phyloP scores from a whole-genome alignment of 2,797 vertebrate species.

The Phoeniculus purpureus region DNA sequence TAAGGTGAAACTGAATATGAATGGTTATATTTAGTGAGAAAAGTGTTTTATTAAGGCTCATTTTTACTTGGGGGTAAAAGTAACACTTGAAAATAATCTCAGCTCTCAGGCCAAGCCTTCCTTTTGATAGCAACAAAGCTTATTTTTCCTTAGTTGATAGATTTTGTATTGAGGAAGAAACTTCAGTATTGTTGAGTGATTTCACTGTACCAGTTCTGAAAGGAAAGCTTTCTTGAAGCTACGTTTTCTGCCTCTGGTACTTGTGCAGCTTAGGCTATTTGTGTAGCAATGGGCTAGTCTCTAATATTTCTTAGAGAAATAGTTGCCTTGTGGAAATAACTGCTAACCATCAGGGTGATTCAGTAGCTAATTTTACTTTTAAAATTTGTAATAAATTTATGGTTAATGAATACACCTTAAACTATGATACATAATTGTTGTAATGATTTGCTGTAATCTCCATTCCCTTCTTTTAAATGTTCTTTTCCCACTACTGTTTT shows the following conservation, averaged over 20 bases:
- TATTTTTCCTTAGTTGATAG: background rate
- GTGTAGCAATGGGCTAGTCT: background rate
- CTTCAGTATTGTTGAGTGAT: background rate
- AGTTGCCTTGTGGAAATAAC: background rate
- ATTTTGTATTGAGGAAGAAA: background rate
- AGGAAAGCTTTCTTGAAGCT: background rate
- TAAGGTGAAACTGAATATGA: slow-evolving; percentile 14
- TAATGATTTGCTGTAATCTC: background rate
- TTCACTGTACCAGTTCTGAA: background rate
- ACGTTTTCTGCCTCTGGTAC: background rate
- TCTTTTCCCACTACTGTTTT: background rate
- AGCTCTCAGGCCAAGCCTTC: background rate
- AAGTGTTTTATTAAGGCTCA: background rate
- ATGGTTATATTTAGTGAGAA: background rate
- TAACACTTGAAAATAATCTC: slow-evolving; percentile 5
- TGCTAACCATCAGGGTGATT: background rate
- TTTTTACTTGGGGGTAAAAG: background rate
- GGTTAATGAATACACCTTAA: background rate
- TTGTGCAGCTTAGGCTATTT: background rate
- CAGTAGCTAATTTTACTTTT: background rate
- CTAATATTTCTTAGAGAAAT: background rate
- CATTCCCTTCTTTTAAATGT: background rate
- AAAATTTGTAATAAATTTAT: background rate
- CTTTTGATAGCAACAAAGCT: slow-evolving; percentile 6
- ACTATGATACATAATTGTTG: background rate